Base-by-base conservation (phyloP, 2,113 vertebrate genomes). In the Melanerpes aurifrons region DNA sequence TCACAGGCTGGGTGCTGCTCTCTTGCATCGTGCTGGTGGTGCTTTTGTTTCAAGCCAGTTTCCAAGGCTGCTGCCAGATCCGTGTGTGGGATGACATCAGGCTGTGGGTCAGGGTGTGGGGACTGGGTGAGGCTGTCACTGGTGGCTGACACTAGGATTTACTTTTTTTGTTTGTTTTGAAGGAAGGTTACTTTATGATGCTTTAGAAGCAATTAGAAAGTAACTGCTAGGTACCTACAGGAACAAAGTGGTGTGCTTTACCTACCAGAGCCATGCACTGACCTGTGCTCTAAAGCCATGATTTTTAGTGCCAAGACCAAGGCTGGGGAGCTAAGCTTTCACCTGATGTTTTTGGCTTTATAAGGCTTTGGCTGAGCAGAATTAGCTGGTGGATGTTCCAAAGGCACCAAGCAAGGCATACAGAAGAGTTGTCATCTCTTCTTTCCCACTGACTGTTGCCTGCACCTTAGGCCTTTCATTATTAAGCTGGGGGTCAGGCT, bases 21-120 rank as follows among this genome's bases (percentile, higher is more conserved):
- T 66, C 3, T 53, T 53, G 0, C 26, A 26, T 66, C 1, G 1
- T 4, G 1, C 66, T 2, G 2, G 64, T 2, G 1, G 40, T 1
- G 3, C 72, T 83, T 95, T 69, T 85, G 78, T 89, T 70, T 21
- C 35, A 3, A 15, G 64, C 28, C 29, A 0, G 18, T 50, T 68
- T 19, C 62, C 2, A 20, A 92, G 47, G 85, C 89, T 26, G 82
- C 48, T 82, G 59, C 62, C 15, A 5, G 58, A 43, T 11, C 68
- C 0, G 4, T 78, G 67, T 10, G 12, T 59, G 74, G 91, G 85
- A 75, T 83, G 94, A 89, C 79, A n/a, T 91, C 72, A 82, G 92
- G 56, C 81, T 9, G 70, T 4, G 29, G 79, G 48, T 64, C n/a
- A 72, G 78, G 5, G 0, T 14, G 8, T 31, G 8, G 63, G 82